Percentiles rank a stretch among this genome's conserved stretches.
Conservation (phyloP, 2,113 vertebrate genomes). For the Tetrao urogallus region DNA sequence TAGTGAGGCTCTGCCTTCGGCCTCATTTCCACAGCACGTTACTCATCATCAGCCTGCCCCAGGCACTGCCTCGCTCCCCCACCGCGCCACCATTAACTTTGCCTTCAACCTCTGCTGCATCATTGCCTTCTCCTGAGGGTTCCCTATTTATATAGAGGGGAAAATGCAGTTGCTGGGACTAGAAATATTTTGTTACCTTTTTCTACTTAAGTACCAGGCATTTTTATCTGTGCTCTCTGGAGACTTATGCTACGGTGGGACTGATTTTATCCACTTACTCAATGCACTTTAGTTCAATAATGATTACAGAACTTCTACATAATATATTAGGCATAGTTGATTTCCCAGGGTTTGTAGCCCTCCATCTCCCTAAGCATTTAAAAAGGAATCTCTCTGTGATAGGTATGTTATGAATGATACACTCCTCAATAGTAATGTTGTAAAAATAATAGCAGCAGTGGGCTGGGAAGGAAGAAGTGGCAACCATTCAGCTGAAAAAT, state of each 20-base stretch:
- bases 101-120: constrained; percentile 54
- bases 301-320: constrained; percentile 77
- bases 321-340: constrained; percentile 77
- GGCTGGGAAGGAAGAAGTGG: neutral
- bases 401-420: constrained; percentile 59
- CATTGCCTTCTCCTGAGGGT: constrained; percentile 72
- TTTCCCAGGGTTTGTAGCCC: constrained; percentile 68
- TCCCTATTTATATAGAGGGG: constrained; percentile 74
- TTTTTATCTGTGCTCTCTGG: constrained; percentile 79
- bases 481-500: neutral
- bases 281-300: constrained; percentile 75
- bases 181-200: constrained; percentile 78
- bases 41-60: neutral
- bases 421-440: constrained; percentile 23
- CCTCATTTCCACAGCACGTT: accelerated
- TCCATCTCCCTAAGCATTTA: constrained; percentile 58
- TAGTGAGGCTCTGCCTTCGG: neutral
- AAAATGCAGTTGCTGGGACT: constrained; percentile 75
- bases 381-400: constrained; percentile 18
- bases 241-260: constrained; percentile 75
- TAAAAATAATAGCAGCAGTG: constrained; percentile 35
- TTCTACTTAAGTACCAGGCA: constrained; percentile 69
- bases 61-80: neutral
- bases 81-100: neutral
- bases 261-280: constrained; percentile 80